phyloP scores from a whole-genome alignment of 2,797 vertebrate genomes.

The Trichosurus vulpecula region DNA sequence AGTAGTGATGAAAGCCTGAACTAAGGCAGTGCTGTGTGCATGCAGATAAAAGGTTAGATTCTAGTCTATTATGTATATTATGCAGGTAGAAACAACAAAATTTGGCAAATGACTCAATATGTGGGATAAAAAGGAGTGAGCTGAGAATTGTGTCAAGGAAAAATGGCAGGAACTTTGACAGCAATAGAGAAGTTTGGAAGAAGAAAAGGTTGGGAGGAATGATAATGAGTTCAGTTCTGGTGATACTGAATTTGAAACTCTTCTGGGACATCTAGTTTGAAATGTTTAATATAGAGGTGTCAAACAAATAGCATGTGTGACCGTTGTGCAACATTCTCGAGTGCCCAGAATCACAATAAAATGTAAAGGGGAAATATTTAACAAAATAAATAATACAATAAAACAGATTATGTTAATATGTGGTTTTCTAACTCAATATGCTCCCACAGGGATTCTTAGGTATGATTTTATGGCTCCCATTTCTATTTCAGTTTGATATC shows the following conservation, averaged over 20 bases:
- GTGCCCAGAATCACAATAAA: background rate
- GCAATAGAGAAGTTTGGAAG: background rate
- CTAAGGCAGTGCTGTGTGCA: background rate
- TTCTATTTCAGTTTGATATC: background rate
- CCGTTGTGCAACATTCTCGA: background rate
- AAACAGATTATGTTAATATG: background rate
- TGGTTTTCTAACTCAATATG: background rate
- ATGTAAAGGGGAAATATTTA: background rate
- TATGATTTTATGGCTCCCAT: background rate
- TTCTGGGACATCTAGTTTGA: background rate
- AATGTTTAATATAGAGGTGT: background rate
- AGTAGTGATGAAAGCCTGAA: background rate
- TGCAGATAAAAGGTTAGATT: background rate
- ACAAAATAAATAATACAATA: background rate
- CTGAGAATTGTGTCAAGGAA: background rate
- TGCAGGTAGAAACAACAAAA: background rate
- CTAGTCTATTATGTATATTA: background rate
- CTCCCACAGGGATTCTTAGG: background rate
- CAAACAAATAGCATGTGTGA: background rate
- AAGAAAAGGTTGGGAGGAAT: background rate
- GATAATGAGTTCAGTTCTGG: background rate
- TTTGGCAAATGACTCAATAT: background rate
- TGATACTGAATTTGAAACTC: background rate
- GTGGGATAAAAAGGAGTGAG: background rate
- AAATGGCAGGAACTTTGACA: background rate